A percentile compares a stretch with the other conserved stretches of the same genome.
Conservation (phyloP, 2,888 invertebrate species). For the Patella depressa region DNA sequence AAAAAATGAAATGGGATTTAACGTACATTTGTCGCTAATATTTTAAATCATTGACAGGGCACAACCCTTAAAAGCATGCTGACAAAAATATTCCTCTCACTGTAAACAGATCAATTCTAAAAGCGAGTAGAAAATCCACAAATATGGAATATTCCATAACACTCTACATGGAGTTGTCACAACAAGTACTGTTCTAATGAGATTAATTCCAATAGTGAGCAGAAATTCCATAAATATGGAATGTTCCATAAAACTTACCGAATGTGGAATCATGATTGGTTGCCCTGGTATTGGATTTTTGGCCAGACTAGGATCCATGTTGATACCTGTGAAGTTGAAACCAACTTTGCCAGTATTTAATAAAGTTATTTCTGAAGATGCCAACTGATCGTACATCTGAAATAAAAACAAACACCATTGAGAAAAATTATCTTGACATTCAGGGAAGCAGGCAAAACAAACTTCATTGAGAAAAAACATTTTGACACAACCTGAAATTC, state of each 20-base stretch:
- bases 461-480: not conserved
- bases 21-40: too few species aligned
- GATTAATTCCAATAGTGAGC: too few species aligned
- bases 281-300: slow-evolving; percentile 62
- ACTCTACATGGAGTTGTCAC: not conserved
- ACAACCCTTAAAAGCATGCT: too few species aligned
- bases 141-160: too few species aligned
- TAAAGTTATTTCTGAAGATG: slow-evolving; percentile 62
- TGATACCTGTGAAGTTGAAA: slow-evolving; percentile 66
- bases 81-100: too few species aligned
- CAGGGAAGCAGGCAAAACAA: not conserved
- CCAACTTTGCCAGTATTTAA: slow-evolving; percentile 70
- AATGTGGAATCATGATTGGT: slow-evolving; percentile 67
- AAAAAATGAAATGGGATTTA: too few species aligned
- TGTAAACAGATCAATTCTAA: too few species aligned
- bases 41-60: too few species aligned
- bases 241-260: slow-evolving; percentile 53
- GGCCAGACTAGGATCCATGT: slow-evolving; percentile 63
- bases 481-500: too few species aligned
- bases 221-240: not conserved
- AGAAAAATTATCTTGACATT: not conserved
- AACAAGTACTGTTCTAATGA: slow-evolving; percentile 55
- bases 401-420: slow-evolving; percentile 3
- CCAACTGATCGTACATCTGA: slow-evolving; percentile 70
- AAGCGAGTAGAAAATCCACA: too few species aligned